Evolutionary conservation across 2,113 vertebrate species (phyloP), one percentile per base, ranked within the genome.

Genomic region (Corydoras sp.): DNA sequence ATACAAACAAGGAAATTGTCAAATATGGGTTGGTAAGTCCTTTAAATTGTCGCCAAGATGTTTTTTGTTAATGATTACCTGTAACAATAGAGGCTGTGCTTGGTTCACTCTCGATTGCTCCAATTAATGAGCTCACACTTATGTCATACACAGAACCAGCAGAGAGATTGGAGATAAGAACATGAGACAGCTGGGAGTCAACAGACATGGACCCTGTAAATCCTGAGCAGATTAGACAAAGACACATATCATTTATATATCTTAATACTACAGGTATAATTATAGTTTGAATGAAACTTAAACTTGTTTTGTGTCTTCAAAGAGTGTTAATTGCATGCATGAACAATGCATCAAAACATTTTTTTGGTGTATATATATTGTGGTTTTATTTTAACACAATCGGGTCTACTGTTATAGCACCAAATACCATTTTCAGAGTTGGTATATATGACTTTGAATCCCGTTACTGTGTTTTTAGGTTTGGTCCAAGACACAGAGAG

Each of bases 81-180:
- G 94, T 95, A 61, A 83, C 90, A 59, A 96, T 82, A 31, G 85
- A 74, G 31, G 89, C 91, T 0, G 84, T 85, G 68, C 92, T 82
- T 2, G 91, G 84, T 10, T 93, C 89, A 13, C 94, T 94, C 77
- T 93, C 89, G 13, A 85, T 76, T 63, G 84, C 84, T 58, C 90
- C 89, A 1, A 87, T 85, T 55, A 88, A 81, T 0, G 92, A 84
- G 58, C 89, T 86, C 73, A 95, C 87, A 0, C 83, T 89, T 72
- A 95, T 85, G 53, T 92, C 88, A 32, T 94, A 95, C 2, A 84
- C 87, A 2, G 91, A 71, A 9, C 92, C 92, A 13, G 92, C 80
- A 11, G 69, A 83, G 65, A 96, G 83, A 6, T 86, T 83, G 56
- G 85, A 82, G 14, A 96, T 82, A 35, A 74, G 74, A 68, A 89